Conservation (phyloP, 2,113 vertebrate species). For the Oncorhynchus mykiss region DNA sequence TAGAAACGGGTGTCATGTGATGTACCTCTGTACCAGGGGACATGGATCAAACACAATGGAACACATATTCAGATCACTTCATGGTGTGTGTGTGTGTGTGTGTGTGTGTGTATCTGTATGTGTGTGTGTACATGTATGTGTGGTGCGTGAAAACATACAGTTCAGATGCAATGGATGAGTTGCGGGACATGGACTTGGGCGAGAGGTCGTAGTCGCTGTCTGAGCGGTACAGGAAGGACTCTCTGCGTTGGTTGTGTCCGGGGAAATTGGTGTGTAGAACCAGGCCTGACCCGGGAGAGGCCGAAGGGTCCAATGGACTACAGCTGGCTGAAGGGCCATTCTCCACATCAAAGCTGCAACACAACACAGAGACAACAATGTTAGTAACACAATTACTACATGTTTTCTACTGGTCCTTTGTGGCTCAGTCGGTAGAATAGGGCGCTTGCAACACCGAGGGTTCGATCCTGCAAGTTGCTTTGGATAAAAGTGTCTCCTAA, state of each 20-base stretch:
- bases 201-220: conserved; percentile 99
- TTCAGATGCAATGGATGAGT: conserved; percentile 95
- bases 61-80: too few species aligned
- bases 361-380: neutral
- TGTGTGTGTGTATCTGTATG: neutral
- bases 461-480: too few species aligned
- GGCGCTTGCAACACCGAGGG: too few species aligned
- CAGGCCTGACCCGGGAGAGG: conserved; percentile 90
- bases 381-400: neutral
- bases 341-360: conserved; percentile 93
- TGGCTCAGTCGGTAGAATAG: too few species aligned
- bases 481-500: too few species aligned
- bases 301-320: conserved; percentile 94
- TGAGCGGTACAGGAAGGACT: conserved; percentile 96
- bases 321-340: conserved; percentile 93
- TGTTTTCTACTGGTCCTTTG: too few species aligned
- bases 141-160: conserved; percentile 76
- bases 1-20: too few species aligned
- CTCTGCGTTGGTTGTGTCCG: conserved; percentile 91
- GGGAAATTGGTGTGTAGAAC: conserved; percentile 94
- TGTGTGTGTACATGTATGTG: neutral
- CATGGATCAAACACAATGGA: too few species aligned
- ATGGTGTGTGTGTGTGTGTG: neutral
- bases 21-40: too few species aligned
- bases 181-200: conserved; percentile 97